These are phyloP conservation scores for Phyllotis vaccarum DNA, from an alignment of 2,797 vertebrate genomes.

Conservation along the genomic window DNA sequence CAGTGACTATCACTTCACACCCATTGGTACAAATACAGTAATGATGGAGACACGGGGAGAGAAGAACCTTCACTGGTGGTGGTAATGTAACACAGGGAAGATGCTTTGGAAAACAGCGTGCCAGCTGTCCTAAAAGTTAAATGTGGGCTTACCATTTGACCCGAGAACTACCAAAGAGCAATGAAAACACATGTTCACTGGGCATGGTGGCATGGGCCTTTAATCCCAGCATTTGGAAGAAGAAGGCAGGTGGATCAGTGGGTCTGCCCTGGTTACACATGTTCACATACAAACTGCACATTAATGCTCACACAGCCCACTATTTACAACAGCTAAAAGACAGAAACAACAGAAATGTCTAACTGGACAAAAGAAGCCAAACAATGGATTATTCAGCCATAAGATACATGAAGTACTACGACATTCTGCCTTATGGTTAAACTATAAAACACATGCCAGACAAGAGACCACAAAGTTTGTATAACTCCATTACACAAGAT, in stretches of 20 bases:
- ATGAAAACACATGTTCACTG: slow-evolving; percentile 31
- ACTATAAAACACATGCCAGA: background rate
- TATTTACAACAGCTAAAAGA: slow-evolving; percentile 53
- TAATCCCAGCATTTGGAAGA: background rate
- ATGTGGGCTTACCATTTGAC: background rate
- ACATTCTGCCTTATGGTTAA: background rate
- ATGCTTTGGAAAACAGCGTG: slow-evolving; percentile 15
- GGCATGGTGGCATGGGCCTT: background rate
- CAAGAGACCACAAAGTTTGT: background rate
- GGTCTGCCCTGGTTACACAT: background rate
- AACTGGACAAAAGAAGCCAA: slow-evolving; percentile 1
- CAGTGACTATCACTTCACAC: background rate
- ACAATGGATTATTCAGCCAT: background rate
- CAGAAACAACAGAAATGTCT: background rate
- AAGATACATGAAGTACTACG: background rate
- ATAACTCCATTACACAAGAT: slow-evolving; percentile 16
- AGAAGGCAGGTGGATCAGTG: no score
- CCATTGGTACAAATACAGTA: background rate
- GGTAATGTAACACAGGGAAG: slow-evolving; percentile 9
- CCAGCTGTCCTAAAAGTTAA: slow-evolving; percentile 27
- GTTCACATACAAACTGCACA: slow-evolving; percentile 19
- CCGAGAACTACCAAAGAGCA: slow-evolving; percentile 25
- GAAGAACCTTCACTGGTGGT: background rate
- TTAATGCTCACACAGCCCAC: background rate
- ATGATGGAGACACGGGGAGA: background rate